Percentiles rank a stretch among this genome's conserved stretches.
These are phyloP conservation scores for Urocynchramus pylzowi DNA, from an alignment of 2,113 vertebrate species.

Conservation along the genomic window DNA sequence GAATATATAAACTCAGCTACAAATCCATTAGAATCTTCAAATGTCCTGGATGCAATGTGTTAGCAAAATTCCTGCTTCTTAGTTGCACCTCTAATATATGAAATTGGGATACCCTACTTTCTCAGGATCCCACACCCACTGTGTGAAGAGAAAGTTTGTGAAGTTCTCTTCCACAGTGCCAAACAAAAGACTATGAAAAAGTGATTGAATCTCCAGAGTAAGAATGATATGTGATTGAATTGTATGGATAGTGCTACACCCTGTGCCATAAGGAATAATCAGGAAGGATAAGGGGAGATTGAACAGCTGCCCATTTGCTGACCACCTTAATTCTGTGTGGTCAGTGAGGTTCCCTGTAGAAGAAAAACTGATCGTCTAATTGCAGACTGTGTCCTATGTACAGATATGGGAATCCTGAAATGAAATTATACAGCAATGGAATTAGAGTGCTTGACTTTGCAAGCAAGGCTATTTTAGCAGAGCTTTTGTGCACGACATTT, in stretches of 20 bases:
- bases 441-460: not conserved
- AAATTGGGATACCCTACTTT: not conserved
- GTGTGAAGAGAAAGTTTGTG: not conserved
- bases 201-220: not conserved
- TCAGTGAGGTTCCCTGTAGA: not conserved
- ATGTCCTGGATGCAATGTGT: not conserved
- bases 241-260: not conserved
- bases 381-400: not conserved
- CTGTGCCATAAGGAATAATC: not conserved
- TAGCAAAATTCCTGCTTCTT: not conserved
- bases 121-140: not conserved
- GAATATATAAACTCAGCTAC: not conserved
- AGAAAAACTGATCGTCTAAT: not conserved
- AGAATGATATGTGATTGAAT: not conserved
- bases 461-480: not conserved
- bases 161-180: not conserved
- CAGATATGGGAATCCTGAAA: not conserved
- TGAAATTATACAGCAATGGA: not conserved
- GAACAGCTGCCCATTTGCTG: not conserved
- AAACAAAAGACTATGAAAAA: not conserved
- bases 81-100: not conserved
- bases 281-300: not conserved
- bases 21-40: not conserved
- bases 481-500: not conserved
- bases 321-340: not conserved